phyloP scores from a whole-genome alignment of 1,140 invertebrate species.

The Coenobita brevimanus region DNA sequence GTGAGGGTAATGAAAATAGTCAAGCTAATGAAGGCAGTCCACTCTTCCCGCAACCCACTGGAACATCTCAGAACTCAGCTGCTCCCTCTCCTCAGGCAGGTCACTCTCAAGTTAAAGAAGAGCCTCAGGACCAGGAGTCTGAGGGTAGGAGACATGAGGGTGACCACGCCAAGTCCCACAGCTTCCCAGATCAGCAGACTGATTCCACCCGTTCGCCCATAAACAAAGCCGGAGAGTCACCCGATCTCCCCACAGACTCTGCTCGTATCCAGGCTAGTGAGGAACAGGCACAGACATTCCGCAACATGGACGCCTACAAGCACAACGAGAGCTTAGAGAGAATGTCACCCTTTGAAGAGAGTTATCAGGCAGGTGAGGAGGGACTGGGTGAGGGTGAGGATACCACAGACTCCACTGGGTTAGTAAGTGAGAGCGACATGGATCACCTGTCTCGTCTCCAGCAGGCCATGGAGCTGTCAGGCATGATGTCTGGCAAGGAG shows the following conservation, averaged over 20 bases:
- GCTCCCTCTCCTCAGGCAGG: conserved; percentile 7
- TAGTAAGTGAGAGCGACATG: conserved; percentile 36
- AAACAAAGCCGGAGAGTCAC: conserved; percentile 57
- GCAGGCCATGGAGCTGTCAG: conserved; percentile 66
- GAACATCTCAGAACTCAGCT: not conserved
- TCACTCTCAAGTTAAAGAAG: conserved; percentile 33
- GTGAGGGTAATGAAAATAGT: not conserved
- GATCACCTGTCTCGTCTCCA: conserved; percentile 70
- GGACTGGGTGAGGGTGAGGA: conserved; percentile 37
- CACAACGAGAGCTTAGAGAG: conserved; percentile 28
- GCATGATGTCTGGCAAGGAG: conserved; percentile 42
- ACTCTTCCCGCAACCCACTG: not conserved
- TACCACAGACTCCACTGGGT: conserved; percentile 22
- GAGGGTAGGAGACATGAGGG: not conserved
- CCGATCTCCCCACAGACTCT: conserved; percentile 53
- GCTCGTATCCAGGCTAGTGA: conserved; percentile 35
- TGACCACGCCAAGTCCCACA: not conserved
- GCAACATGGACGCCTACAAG: conserved; percentile 4
- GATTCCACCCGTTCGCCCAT: conserved; percentile 45
- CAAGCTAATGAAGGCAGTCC: not conserved
- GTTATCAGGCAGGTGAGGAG: conserved; percentile 34
- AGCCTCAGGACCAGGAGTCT: not conserved
- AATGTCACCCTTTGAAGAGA: conserved; percentile 54
- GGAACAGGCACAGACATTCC: conserved; percentile 27
- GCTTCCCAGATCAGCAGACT: conserved; percentile 22